These are phyloP conservation scores for Protula sp. DNA, from an alignment of 2,888 invertebrate genomes.

Conservation along the genomic window DNA sequence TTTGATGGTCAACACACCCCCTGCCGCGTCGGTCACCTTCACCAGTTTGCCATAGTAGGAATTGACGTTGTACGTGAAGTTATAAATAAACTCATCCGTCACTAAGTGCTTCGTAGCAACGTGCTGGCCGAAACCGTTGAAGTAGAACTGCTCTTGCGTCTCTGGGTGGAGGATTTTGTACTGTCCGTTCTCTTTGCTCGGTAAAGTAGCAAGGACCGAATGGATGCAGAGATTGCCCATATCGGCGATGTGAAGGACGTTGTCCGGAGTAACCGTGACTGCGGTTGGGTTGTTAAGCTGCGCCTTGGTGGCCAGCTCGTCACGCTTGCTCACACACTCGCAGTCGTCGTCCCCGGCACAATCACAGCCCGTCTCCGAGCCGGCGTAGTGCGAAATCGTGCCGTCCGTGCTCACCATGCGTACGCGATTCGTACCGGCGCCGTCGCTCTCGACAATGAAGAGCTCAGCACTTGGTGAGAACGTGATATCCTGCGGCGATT, in stretches of 20 bases:
- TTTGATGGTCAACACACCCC: conserved; percentile 72
- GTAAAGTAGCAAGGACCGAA: conserved; percentile 57
- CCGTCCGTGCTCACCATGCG: conserved; percentile 88
- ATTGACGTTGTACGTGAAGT: conserved; percentile 93
- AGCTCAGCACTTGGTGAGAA: conserved; percentile 88
- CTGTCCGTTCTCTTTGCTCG: conserved; percentile 52
- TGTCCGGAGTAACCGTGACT: conserved; percentile 88
- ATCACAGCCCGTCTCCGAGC: conserved; percentile 65
- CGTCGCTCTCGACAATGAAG: conserved; percentile 87
- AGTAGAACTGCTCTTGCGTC: conserved; percentile 72
- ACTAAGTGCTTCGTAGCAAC: conserved; percentile 89
- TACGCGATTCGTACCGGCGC: conserved; percentile 78
- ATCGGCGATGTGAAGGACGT: conserved; percentile 92
- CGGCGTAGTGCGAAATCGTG: conserved; percentile 86
- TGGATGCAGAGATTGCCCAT: conserved; percentile 68
- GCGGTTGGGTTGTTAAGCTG: conserved; percentile 83
- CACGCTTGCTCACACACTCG: conserved; percentile 72
- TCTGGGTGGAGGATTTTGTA: conserved; percentile 91
- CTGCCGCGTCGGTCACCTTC: conserved; percentile 88
- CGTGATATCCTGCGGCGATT: conserved; percentile 81
- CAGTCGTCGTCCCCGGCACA: conserved; percentile 65
- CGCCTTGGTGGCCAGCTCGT: conserved; percentile 75
- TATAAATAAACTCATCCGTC: conserved; percentile 89
- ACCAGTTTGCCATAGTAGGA: conserved; percentile 92
- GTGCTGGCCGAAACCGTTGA: conserved; percentile 80